phyloP scores from a whole-genome alignment of 1,140 invertebrate species.

The Lordiphosa clarofinis region DNA sequence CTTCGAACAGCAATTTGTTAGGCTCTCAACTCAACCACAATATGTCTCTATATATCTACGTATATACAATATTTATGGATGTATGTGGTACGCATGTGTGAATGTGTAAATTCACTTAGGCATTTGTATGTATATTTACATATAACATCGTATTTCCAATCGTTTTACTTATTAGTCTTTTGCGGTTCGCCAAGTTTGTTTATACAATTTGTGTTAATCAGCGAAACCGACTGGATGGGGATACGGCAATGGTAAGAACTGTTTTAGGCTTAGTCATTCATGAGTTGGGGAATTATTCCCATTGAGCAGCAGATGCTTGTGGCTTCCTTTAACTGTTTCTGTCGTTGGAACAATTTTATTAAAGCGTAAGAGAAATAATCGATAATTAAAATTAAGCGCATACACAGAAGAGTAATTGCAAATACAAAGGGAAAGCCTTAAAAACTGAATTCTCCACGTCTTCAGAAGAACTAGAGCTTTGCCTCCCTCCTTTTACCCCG shows the following conservation, averaged over 20 bases:
- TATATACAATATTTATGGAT: constrained; percentile 5
- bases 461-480: no score
- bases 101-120: constrained; percentile 58
- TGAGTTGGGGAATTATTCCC: constrained; percentile 5
- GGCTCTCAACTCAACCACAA: constrained; percentile 29
- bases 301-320: neutral
- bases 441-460: no score
- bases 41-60: constrained; percentile 14
- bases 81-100: constrained; percentile 27
- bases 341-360: no score
- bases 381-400: neutral
- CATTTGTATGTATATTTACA: constrained; percentile 40
- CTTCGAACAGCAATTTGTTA: constrained; percentile 22
- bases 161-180: constrained; percentile 37
- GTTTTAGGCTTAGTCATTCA: constrained; percentile 55
- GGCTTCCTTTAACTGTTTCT: no score
- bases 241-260: no score
- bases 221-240: constrained; percentile 13
- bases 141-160: constrained; percentile 56
- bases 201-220: constrained; percentile 68
- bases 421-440: no score
- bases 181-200: constrained; percentile 67
- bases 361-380: neutral
- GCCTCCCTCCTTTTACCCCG: no score
- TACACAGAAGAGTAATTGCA: no score